Conservation (phyloP, 53 echinoderm and acorn worm species). For the Echinarachnius parma region DNA sequence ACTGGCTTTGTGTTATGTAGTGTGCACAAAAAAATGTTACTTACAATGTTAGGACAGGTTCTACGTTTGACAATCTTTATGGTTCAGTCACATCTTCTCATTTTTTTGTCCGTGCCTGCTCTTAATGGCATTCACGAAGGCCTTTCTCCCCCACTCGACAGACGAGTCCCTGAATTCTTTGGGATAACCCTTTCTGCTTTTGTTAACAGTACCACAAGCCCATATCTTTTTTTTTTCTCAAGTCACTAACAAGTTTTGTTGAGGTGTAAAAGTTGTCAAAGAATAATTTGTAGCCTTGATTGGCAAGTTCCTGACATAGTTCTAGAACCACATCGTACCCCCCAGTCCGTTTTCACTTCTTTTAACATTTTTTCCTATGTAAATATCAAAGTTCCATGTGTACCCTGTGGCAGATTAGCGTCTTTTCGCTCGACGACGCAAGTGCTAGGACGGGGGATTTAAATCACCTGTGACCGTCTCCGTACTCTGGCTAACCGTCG, state of each 20-base stretch:
- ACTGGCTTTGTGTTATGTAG: no score
- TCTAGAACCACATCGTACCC: slow-evolving; percentile 31
- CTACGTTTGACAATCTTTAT: no score
- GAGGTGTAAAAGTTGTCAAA: slow-evolving; percentile 34
- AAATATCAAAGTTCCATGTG: slow-evolving; percentile 35
- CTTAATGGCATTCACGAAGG: no score
- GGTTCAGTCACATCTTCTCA: no score
- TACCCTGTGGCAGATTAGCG: slow-evolving; percentile 12
- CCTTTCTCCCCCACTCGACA: background rate
- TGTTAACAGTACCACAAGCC: slow-evolving; percentile 12
- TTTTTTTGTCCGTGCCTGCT: no score
- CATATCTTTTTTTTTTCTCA: slow-evolving; percentile 1
- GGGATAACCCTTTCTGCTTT: slow-evolving; percentile 17
- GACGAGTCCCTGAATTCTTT: slow-evolving; percentile 19
- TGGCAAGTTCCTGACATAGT: slow-evolving; percentile 6
- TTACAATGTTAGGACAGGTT: no score
- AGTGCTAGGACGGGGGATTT: no score
- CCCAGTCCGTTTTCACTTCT: slow-evolving; percentile 16
- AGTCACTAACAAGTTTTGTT: background rate
- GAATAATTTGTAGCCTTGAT: slow-evolving; percentile 19
- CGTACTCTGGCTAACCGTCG: no score
- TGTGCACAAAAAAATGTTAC: no score
- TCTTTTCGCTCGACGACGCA: no score
- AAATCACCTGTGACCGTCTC: no score
- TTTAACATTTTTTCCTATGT: background rate